Evolutionary conservation across 2,113 vertebrate genomes (phyloP).

Genomic region (Numida meleagris): DNA sequence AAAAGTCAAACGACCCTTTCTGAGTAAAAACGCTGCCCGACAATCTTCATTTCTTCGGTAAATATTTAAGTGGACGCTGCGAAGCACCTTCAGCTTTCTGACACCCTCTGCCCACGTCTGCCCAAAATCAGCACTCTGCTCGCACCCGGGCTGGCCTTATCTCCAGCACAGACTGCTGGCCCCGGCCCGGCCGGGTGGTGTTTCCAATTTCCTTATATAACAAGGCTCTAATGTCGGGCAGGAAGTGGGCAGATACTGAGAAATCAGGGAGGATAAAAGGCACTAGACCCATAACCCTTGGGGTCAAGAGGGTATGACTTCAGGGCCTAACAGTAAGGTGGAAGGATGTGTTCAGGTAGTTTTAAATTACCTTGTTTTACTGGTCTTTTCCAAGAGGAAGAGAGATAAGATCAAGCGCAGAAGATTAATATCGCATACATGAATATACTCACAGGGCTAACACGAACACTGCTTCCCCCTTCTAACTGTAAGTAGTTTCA

Average conservation of each 20-base stretch:
- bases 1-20: neutral
- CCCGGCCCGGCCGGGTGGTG: slow-evolving; percentile 67
- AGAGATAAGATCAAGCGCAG: slow-evolving; percentile 70
- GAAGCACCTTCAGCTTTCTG: neutral
- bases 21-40: neutral
- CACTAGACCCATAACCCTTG: slow-evolving; percentile 81
- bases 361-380: slow-evolving; percentile 75
- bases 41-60: neutral
- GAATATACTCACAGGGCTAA: slow-evolving; percentile 22
- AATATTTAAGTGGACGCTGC: neutral
- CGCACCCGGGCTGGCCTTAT: slow-evolving; percentile 80
- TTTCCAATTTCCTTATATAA: slow-evolving; percentile 92
- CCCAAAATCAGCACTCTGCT: slow-evolving; percentile 76
- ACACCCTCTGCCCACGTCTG: slow-evolving; percentile 22
- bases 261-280: slow-evolving; percentile 81
- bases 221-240: slow-evolving; percentile 78
- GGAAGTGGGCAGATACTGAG: slow-evolving; percentile 80
- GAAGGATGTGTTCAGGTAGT: slow-evolving; percentile 82
- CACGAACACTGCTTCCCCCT: neutral
- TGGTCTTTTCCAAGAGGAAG: slow-evolving; percentile 70
- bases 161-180: slow-evolving; percentile 64
- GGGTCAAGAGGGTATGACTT: slow-evolving; percentile 84
- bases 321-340: slow-evolving; percentile 78
- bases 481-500: neutral
- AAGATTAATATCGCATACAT: slow-evolving; percentile 2